Evolutionary conservation across 2,113 vertebrate genomes (phyloP), one percentile per base, ranked within the genome.

Genomic region (Hoplias malabaricus): DNA sequence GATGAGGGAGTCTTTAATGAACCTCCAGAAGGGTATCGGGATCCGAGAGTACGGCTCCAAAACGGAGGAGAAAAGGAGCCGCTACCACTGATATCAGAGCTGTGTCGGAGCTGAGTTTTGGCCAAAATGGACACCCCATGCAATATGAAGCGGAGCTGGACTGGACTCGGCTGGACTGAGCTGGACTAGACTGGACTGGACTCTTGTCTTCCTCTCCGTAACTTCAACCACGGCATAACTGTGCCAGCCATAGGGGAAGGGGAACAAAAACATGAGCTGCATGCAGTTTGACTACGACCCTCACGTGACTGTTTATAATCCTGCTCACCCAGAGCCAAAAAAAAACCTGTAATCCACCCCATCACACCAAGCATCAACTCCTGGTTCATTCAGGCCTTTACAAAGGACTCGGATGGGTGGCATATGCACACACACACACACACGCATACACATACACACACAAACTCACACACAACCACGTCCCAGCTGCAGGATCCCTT

Each of bases 1-100:
- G 98, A 99, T 99, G 96, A 98, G 96, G 90, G 95, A 97, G 84
- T 98, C 96, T 4, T 90, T 99, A 70, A 86, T 95, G 89, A 96
- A 95, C 74, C 96, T 98, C 56, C 98, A 99, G 91, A 95, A 94
- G 14, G 96, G 96, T 82, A 94, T 98, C 57, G 90, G 94, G 72
- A 92, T 95, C 83, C 93, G 92, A 42, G 97, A 97, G 91, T 94
- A 94, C 87, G 88, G 85, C 29, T 90, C 96, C 0, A 95, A 96
- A 73, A 88, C 90, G 0, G 95, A 98, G 56, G 95, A 98, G 80
- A 96, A 96, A 10, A 38, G 53, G 88, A 86, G 92, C 85, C 96
- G 87, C 85, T 96, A 95, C 81, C 95, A 96, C 84, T 98, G 87
- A 95, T n/a, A n/a, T n/a, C n/a, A n/a, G n/a, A n/a, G n/a, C n/a